Conservation (phyloP, 1,140 invertebrate genomes). For the Listronotus oregonensis region DNA sequence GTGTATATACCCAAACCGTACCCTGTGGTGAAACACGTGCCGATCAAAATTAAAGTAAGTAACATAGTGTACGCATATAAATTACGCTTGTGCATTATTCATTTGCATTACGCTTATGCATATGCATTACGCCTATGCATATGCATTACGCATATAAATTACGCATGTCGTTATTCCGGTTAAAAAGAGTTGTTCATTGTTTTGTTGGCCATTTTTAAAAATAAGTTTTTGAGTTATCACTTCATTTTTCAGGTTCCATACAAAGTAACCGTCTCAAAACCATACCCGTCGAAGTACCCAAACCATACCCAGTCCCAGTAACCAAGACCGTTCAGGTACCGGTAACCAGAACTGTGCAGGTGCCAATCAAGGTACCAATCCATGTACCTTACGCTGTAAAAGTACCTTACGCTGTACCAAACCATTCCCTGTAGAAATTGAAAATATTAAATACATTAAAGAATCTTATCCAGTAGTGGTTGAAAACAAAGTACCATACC, state of each 20-base stretch:
- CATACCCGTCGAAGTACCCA: conserved; percentile 47
- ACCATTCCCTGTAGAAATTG: conserved; percentile 51
- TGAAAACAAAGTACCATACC: conserved; percentile 61
- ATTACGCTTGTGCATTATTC: no score
- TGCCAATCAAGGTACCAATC: conserved; percentile 41
- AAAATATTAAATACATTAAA: conserved; percentile 57
- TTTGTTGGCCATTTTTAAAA: no score
- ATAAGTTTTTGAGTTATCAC: no score
- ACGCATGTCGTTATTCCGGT: no score
- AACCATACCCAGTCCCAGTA: conserved; percentile 46
- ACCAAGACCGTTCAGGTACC: conserved; percentile 33
- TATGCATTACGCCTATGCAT: no score
- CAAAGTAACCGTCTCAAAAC: conserved; percentile 41
- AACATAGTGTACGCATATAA: no score
- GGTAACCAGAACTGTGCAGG: conserved; percentile 34
- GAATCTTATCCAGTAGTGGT: conserved; percentile 48
- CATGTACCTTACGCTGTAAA: conserved; percentile 37
- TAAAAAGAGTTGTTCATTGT: no score
- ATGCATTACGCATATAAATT: no score
- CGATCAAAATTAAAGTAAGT: conserved; percentile 27
- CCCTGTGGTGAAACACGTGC: conserved; percentile 43
- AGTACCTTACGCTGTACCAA: conserved; percentile 46
- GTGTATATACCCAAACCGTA: conserved; percentile 49
- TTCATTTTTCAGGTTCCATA: conserved; percentile 38
- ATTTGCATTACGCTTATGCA: no score